Evolutionary conservation across 2,113 vertebrate genomes (phyloP).

Genomic region (Romanogobio albipinnatus): DNA sequence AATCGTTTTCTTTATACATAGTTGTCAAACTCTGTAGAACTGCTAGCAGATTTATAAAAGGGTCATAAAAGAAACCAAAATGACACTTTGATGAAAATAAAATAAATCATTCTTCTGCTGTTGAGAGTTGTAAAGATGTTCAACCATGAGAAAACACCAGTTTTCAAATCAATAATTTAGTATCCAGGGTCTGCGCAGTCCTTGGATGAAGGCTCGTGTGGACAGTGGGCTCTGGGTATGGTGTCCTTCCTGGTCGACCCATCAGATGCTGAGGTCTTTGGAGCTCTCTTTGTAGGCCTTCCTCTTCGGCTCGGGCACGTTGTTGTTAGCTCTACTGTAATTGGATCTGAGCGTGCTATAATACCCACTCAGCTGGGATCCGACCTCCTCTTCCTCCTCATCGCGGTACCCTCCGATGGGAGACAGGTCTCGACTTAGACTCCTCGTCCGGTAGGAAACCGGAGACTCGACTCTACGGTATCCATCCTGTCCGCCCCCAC

Average conservation of each 20-base stretch:
- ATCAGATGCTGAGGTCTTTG: slow-evolving; percentile 98
- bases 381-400: slow-evolving; percentile 70
- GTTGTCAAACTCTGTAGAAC: slow-evolving; percentile 77
- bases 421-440: slow-evolving; percentile 73
- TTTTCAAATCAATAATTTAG: slow-evolving; percentile 63
- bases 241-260: slow-evolving; percentile 54
- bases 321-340: slow-evolving; percentile 67
- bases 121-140: slow-evolving; percentile 72
- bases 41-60: slow-evolving; percentile 64
- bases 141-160: slow-evolving; percentile 69
- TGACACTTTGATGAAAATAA: slow-evolving; percentile 61
- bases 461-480: slow-evolving; percentile 59
- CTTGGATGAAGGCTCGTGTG: slow-evolving; percentile 55
- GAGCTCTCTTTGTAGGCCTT: slow-evolving; percentile 90
- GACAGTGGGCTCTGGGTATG: slow-evolving; percentile 49
- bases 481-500: background rate
- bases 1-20: slow-evolving; percentile 78
- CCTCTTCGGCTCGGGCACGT: slow-evolving; percentile 79
- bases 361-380: slow-evolving; percentile 80
- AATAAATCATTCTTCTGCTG: slow-evolving; percentile 59
- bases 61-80: slow-evolving; percentile 42
- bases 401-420: slow-evolving; percentile 60
- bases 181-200: slow-evolving; percentile 57
- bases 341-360: slow-evolving; percentile 76
- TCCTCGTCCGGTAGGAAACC: slow-evolving; percentile 65